phyloP scores from a whole-genome alignment of 2,888 invertebrate genomes.

The Heteropelma amictum region DNA sequence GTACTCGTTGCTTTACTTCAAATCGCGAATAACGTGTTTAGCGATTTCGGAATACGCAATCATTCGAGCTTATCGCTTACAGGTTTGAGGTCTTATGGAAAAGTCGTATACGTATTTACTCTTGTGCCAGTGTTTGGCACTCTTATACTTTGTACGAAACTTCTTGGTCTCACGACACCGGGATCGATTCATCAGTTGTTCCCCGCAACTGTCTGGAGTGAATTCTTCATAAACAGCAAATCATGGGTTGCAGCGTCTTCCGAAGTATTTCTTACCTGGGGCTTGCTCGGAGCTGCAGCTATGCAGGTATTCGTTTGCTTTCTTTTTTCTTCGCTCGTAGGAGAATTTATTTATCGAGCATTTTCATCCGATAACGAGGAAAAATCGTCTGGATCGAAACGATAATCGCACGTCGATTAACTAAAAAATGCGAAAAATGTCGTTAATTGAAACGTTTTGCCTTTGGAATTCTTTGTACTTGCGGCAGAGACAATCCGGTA shows the following conservation, averaged over 20 bases:
- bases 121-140: conserved; percentile 88
- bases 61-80: conserved; percentile 45
- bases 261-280: conserved; percentile 94
- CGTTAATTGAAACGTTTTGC: too few species aligned
- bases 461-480: too few species aligned
- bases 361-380: not conserved
- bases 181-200: conserved; percentile 85
- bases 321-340: not conserved
- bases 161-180: conserved; percentile 85
- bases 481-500: too few species aligned
- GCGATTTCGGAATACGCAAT: too few species aligned
- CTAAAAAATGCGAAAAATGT: too few species aligned
- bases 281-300: conserved; percentile 87
- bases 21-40: not conserved
- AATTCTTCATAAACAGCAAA: conserved; percentile 90
- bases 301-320: conserved; percentile 81
- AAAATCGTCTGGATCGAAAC: too few species aligned
- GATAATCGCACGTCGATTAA: too few species aligned
- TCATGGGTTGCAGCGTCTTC: conserved; percentile 94
- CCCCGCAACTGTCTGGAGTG: conserved; percentile 89
- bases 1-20: not conserved
- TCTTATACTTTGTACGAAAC: conserved; percentile 85
- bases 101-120: conserved; percentile 89
- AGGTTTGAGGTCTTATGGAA: conserved; percentile 89
- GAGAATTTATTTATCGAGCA: not conserved